Evolutionary conservation across 2,888 invertebrate species (phyloP).

Genomic region (Clostera curtula): DNA sequence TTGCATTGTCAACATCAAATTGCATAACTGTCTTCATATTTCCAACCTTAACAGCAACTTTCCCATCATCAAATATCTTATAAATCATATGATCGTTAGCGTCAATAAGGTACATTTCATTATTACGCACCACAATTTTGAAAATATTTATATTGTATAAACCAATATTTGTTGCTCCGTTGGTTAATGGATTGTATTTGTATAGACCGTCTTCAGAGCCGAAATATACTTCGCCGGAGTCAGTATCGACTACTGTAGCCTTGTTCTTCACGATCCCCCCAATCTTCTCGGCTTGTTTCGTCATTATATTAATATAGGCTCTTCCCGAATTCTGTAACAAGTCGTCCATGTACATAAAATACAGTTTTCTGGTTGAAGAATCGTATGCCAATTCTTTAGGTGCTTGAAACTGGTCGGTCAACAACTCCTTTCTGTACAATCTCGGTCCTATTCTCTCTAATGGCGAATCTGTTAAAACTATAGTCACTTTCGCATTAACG

Average conservation of each 20-base stretch:
- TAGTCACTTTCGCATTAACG: conserved; percentile 36
- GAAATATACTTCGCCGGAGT: conserved; percentile 56
- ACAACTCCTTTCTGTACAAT: conserved; percentile 48
- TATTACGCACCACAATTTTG: conserved; percentile 53
- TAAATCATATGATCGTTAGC: conserved; percentile 59
- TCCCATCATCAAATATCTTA: conserved; percentile 42
- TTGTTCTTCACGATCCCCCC: conserved; percentile 51
- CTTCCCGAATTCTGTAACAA: conserved; percentile 51
- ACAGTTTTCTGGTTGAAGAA: conserved; percentile 53
- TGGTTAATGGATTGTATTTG: conserved; percentile 45
- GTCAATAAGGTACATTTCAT: conserved; percentile 54
- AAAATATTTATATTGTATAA: conserved; percentile 57
- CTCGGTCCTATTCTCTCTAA: conserved; percentile 47
- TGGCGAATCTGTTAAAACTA: conserved; percentile 44
- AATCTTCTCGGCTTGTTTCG: conserved; percentile 45
- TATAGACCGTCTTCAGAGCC: conserved; percentile 60
- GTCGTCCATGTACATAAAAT: conserved; percentile 65
- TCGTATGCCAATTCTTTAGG: conserved; percentile 59
- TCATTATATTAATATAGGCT: conserved; percentile 48
- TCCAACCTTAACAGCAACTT: conserved; percentile 32
- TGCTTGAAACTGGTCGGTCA: conserved; percentile 40
- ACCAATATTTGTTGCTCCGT: conserved; percentile 45
- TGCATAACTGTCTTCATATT: conserved; percentile 49
- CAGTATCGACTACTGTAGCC: conserved; percentile 52
- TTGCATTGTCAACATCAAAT: conserved; percentile 51